Evolutionary conservation across 1,140 invertebrate species (phyloP).

Genomic region (Aphidius ervi): DNA sequence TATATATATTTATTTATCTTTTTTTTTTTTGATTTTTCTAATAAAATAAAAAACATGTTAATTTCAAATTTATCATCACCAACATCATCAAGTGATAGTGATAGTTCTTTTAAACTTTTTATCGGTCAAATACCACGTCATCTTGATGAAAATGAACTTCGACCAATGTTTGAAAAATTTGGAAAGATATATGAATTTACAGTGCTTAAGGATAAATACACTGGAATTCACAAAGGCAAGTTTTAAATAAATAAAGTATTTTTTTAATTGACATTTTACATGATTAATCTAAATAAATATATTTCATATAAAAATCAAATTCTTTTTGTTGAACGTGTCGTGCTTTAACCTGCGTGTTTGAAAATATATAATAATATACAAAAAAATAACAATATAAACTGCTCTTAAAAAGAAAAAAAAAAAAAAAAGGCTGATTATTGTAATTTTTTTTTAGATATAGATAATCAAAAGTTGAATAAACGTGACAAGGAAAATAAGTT

Average conservation of each 20-base stretch:
- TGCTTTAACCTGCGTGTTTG: no score
- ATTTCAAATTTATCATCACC: slow-evolving; percentile 32
- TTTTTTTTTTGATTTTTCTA: no score
- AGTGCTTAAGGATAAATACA: slow-evolving; percentile 88
- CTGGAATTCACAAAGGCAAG: slow-evolving; percentile 89
- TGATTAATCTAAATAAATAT: no score
- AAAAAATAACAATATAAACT: no score
- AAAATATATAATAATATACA: no score
- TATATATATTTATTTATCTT: no score
- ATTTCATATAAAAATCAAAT: no score
- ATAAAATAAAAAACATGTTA: slow-evolving; percentile 29
- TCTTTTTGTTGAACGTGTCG: no score
- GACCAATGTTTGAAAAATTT: slow-evolving; percentile 89
- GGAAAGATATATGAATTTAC: slow-evolving; percentile 93
- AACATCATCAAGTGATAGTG: slow-evolving; percentile 30
- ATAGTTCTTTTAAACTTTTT: slow-evolving; percentile 78
- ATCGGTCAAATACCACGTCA: slow-evolving; percentile 91
- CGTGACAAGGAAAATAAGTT: neutral
- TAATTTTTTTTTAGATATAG: no score
- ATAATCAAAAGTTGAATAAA: neutral
- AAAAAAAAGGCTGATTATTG: no score
- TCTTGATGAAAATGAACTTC: slow-evolving; percentile 81
- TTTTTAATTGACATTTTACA: no score
- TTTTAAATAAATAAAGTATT: neutral
- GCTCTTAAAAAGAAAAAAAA: no score